phyloP scores from a whole-genome alignment of 2,113 vertebrate genomes.

The Sphyrna mokarran region DNA sequence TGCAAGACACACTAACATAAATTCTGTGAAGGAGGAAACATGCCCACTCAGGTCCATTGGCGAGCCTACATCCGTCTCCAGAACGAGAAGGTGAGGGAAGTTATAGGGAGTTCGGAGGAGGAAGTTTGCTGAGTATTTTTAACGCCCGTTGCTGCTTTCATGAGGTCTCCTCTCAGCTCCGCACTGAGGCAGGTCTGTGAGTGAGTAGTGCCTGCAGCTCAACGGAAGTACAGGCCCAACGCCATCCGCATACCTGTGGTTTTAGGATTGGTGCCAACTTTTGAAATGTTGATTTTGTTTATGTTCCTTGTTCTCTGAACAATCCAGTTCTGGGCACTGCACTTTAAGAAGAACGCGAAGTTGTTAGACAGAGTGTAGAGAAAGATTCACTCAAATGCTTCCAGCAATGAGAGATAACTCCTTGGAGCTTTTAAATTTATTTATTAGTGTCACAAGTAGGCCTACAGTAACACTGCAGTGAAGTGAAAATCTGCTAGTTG shows the following conservation, averaged over 20 bases:
- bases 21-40: too few species aligned
- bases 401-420: not conserved
- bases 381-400: not conserved
- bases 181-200: not conserved
- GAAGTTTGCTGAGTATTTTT: too few species aligned
- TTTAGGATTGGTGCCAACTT: not conserved
- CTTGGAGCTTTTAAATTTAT: too few species aligned
- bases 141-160: not conserved
- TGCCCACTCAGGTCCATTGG: too few species aligned
- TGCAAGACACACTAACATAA: too few species aligned
- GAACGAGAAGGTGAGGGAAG: not conserved
- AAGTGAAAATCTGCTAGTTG: too few species aligned
- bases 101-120: not conserved
- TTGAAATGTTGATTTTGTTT: not conserved
- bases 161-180: not conserved
- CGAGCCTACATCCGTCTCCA: not conserved
- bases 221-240: not conserved
- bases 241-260: not conserved
- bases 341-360: not conserved
- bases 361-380: not conserved
- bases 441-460: too few species aligned
- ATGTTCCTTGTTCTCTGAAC: not conserved
- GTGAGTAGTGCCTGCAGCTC: too few species aligned
- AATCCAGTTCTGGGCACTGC: not conserved
- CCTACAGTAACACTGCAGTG: too few species aligned